Base-by-base conservation (phyloP, 1,140 invertebrate species). In the Condylostylus longicornis region DNA sequence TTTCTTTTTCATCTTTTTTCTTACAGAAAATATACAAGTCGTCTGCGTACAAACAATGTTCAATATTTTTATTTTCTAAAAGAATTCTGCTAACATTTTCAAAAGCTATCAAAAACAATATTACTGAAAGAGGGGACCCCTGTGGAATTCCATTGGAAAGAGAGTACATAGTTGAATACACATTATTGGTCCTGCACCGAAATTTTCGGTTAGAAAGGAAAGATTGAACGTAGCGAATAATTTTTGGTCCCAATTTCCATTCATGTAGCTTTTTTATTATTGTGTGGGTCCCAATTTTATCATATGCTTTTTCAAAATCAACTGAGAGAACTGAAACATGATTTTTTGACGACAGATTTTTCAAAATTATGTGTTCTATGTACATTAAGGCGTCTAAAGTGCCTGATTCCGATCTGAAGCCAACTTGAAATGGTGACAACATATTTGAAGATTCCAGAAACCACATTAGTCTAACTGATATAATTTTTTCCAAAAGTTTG, bases 51-150 rank as follows among this genome's bases (percentile, higher is more conserved):
- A 43, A 36, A 13, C 18, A 36, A 21, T 30, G 20, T n/a, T 42
- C 17, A 18, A 42, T 33, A 37, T 41, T 30, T 14, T 37, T 37
- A 18, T 41, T 19, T 19, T 29, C 19, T 30, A 15, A 10, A 28
- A 42, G 22, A 10, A 43, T 36, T 19, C 14, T 40, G 14, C 23
- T 40, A 23, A 43, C 19, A 22, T 43, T 20, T 29, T 43, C 35
- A 27, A 43, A 43, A 12, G 42, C 42, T 22, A 43, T 41, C 22
- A 37, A 41, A 12, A 43, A 43, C 9, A 43, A 25, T 19, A 41
- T 40, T 20, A 43, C 38, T 27, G 42, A 43, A 5, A 43, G 25
- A 15, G 42, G 42, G 12, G 42, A 43, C 13, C 38, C 38, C 19
- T 43, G 42, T 27, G 42, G 38, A 23, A 43, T 40, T 4, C 39